Base-by-base conservation (phyloP, 2,888 invertebrate species). In the Stenodema calcarata region DNA sequence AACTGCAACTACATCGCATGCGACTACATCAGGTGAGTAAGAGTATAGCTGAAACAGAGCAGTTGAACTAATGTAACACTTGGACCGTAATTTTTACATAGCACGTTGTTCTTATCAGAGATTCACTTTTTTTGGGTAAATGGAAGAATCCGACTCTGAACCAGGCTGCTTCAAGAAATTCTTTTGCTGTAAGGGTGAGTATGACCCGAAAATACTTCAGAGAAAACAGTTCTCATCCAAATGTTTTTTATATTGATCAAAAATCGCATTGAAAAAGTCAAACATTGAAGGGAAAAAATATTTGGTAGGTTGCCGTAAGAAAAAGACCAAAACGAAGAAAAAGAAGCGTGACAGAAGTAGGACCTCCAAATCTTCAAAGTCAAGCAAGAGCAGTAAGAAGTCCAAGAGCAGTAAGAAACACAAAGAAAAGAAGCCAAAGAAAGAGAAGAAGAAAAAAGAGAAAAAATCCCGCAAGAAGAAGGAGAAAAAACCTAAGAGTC, bases 81-180 rank as follows among this genome's bases (percentile, higher is more conserved):
- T n/a, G n/a, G n/a, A n/a, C 35, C 35, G 4, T 35, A 2, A 35
- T 35, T 35, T n/a, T 35, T 35, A 35, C 7, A 35, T 35, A 7
- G 35, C 3, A 14, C 47, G 16, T 47, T 47, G 47, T 47, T 47
- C 16, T 47, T 14, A 47, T 47, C 47, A 47, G 16, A 47, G 16
- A 12, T 14, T 47, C 16, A 47, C 16, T 47, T 47, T 47, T 47
- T 47, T 16, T 47, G 47, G 47, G 47, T 62, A 23, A 62, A 23
- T 23, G 3, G 62, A 28, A 69, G 82, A 82, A 12, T 41, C 69
- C 70, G 30, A 35, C 0, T 16, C n/a, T 27, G 69, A 82, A 30
- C 82, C 82, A 47, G 82, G 82, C 23, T 82, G 82, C 82, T 82
- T 69, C 70, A 69, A 42, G 70, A 82, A 70, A 35, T 82, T 82